Conservation (phyloP, 2,113 vertebrate genomes). For the Colius striatus region DNA sequence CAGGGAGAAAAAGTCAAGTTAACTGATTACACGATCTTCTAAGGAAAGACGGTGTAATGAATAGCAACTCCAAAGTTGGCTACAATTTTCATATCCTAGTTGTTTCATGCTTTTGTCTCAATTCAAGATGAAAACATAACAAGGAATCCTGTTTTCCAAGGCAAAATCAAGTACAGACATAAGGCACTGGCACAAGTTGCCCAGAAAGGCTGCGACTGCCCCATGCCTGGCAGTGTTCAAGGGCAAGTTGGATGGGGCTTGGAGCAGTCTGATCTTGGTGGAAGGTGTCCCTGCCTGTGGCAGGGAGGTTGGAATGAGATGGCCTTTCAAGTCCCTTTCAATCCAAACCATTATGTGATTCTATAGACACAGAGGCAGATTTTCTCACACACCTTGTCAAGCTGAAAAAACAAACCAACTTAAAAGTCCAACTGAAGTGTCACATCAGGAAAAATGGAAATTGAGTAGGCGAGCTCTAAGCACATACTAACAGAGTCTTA, state of each 20-base stretch:
- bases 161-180: not conserved
- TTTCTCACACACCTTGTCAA: not conserved
- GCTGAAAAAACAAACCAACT: not conserved
- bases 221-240: too few relatives aligned
- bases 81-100: not conserved
- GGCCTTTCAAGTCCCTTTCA: too few relatives aligned
- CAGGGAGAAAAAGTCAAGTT: not conserved
- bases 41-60: not conserved
- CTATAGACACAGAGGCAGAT: not conserved
- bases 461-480: not conserved
- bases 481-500: not conserved
- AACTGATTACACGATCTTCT: not conserved
- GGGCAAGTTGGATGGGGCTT: too few relatives aligned
- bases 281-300: too few relatives aligned
- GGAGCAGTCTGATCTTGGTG: too few relatives aligned
- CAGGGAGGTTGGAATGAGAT: too few relatives aligned
- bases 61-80: not conserved
- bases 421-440: not conserved
- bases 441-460: not conserved
- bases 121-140: not conserved
- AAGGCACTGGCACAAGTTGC: too few relatives aligned
- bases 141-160: not conserved
- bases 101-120: not conserved
- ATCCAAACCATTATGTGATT: too few relatives aligned
- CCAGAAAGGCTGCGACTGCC: too few relatives aligned